Evolutionary conservation across 1,140 invertebrate genomes (phyloP).

Genomic region (Eupeodes corollae): DNA sequence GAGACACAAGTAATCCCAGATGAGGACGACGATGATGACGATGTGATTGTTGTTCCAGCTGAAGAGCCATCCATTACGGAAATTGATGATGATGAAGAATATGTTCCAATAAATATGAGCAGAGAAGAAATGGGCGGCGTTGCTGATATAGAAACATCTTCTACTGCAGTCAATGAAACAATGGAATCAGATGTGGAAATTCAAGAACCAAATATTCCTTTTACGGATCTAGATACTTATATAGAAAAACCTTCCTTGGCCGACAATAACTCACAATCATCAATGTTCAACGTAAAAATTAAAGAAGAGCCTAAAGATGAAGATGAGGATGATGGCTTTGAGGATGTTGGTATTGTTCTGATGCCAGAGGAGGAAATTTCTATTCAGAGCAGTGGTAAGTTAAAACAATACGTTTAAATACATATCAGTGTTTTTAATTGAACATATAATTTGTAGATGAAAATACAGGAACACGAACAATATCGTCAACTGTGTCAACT

Average conservation of each 20-base stretch:
- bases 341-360: slow-evolving; percentile 39
- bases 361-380: slow-evolving; percentile 30
- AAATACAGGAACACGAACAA: slow-evolving; percentile 35
- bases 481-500: slow-evolving; percentile 23
- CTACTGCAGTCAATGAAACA: slow-evolving; percentile 25
- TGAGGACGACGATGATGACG: slow-evolving; percentile 32
- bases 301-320: slow-evolving; percentile 31
- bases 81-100: slow-evolving; percentile 37
- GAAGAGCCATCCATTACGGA: slow-evolving; percentile 35
- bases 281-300: slow-evolving; percentile 30
- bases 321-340: slow-evolving; percentile 44
- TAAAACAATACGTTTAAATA: background rate
- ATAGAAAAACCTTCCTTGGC: slow-evolving; percentile 26
- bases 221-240: slow-evolving; percentile 41
- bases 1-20: background rate
- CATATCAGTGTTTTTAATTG: slow-evolving; percentile 1
- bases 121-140: slow-evolving; percentile 12
- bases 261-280: slow-evolving; percentile 15
- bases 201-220: slow-evolving; percentile 35
- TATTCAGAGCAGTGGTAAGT: slow-evolving; percentile 33
- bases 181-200: slow-evolving; percentile 36
- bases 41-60: slow-evolving; percentile 34
- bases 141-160: slow-evolving; percentile 11
- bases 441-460: slow-evolving; percentile 5
- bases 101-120: slow-evolving; percentile 22